Percentiles rank a stretch among this genome's conserved stretches.
These are phyloP conservation scores for Phasia obesa DNA, from an alignment of 2,888 invertebrate species.

Conservation along the genomic window DNA sequence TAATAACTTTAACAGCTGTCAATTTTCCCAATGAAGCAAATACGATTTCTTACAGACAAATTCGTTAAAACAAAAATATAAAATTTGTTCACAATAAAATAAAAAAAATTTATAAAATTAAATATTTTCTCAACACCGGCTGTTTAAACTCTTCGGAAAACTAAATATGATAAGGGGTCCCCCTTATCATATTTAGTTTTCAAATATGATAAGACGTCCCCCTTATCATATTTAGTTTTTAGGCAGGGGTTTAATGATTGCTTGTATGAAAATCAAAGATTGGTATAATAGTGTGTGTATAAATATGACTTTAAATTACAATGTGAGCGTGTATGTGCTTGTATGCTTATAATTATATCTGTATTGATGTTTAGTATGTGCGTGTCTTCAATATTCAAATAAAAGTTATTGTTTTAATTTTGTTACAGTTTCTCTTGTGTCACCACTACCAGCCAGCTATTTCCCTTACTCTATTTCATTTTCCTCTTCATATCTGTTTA, in stretches of 20 bases:
- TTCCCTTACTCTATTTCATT: background rate
- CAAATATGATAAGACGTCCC: no score
- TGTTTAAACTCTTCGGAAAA: no score
- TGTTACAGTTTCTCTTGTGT: conserved; percentile 55
- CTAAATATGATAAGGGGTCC: no score
- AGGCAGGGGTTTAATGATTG: background rate
- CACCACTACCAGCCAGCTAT: background rate
- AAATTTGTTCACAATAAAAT: no score
- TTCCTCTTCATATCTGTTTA: conserved; percentile 6
- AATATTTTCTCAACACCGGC: no score
- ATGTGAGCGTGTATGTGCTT: background rate
- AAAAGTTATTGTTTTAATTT: conserved; percentile 63
- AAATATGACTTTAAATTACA: background rate
- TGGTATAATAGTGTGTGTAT: background rate
- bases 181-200: no score
- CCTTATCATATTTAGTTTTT: no score
- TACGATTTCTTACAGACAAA: no score
- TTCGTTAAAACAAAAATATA: no score
- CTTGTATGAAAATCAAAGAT: background rate
- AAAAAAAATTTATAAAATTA: no score
- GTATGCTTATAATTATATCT: conserved; percentile 3
- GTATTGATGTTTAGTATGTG: conserved; percentile 62
- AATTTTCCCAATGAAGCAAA: no score
- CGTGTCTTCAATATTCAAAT: conserved; percentile 67
- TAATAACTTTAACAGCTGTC: no score